A percentile compares a stretch with the other conserved stretches of the same genome.
These are phyloP conservation scores for Eurypyga helias DNA, from an alignment of 2,113 vertebrate species.

Conservation along the genomic window DNA sequence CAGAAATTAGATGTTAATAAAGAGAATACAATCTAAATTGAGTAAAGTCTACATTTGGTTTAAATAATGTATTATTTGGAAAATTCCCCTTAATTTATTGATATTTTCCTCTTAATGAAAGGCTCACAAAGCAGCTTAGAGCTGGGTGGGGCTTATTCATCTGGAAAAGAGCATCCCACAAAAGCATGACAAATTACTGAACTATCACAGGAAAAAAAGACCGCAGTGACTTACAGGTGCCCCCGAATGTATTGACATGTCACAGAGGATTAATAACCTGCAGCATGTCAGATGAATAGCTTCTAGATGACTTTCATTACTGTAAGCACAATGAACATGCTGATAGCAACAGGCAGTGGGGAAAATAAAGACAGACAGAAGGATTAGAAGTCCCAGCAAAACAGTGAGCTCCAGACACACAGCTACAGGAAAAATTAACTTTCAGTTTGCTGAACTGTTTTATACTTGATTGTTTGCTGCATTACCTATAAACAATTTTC, in stretches of 20 bases:
- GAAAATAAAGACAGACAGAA: slow-evolving; percentile 21
- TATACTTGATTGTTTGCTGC: neutral
- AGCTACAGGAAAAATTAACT: neutral
- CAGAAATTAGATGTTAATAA: neutral
- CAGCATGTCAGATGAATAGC: slow-evolving; percentile 9
- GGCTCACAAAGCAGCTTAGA: neutral
- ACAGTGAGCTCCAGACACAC: neutral
- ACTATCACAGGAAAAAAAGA: neutral
- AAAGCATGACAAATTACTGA: neutral
- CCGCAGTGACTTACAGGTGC: slow-evolving; percentile 5
- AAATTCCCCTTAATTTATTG: neutral
- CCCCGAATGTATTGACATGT: neutral
- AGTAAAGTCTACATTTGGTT: neutral
- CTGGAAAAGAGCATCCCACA: neutral
- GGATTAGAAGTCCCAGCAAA: neutral
- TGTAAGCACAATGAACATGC: slow-evolving; percentile 4
- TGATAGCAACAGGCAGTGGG: neutral
- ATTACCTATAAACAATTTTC: slow-evolving; percentile 94
- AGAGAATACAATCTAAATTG: neutral
- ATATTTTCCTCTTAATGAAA: neutral
- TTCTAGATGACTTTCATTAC: slow-evolving; percentile 31
- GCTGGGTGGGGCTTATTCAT: neutral
- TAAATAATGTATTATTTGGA: neutral
- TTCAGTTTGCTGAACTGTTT: neutral
- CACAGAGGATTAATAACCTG: slow-evolving; percentile 32